Evolutionary conservation across 1,140 invertebrate genomes (phyloP), one percentile per base, ranked within the genome.

Genomic region (Hydropsyche tenuis): DNA sequence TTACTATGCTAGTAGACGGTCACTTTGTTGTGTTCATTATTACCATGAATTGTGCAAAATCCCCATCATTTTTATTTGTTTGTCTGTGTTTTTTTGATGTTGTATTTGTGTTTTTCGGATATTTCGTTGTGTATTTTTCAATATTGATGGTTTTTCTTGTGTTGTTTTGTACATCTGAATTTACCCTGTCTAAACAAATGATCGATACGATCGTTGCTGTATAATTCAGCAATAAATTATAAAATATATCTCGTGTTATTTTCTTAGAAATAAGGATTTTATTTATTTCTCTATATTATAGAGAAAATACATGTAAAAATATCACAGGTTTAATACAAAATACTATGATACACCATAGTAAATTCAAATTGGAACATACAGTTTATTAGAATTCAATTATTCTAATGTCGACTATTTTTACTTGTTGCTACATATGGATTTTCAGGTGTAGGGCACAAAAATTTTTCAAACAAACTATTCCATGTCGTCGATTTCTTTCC

Each of bases 391-490:
- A 16, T 43, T 27, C 20, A 25, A 18, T 18, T 2, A 9, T 62
- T 74, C 22, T 18, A 25, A 25, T 25, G 11, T 60, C 0, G 7
- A 53, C 77, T 82, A 64, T 84, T 84, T 62, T 79, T 79, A 14
- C 78, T 73, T 46, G 83, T 84, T 43, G 80, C 76, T 18, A 84
- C 62, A 64, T 73, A 84, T 0, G 83, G 83, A 37, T 73, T 79
- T 72, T 80, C 60, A 23, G 77, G 75, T 27, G 64, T 82, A 43
- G 83, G 83, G 65, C 83, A 84, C 12, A 69, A 69, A 11, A 84
- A 81, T 27, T 75, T 80, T 37, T 81, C 75, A 22, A 82, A 82
- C 1, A 81, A 63, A 2, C 77, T 72, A 0, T 75, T 74, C 62
- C 71, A 80, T 48, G 80, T 81, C 1, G 69, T 73, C 14, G 79